phyloP scores from a whole-genome alignment of 1,140 invertebrate genomes.

The Armadillidium nasatum region DNA sequence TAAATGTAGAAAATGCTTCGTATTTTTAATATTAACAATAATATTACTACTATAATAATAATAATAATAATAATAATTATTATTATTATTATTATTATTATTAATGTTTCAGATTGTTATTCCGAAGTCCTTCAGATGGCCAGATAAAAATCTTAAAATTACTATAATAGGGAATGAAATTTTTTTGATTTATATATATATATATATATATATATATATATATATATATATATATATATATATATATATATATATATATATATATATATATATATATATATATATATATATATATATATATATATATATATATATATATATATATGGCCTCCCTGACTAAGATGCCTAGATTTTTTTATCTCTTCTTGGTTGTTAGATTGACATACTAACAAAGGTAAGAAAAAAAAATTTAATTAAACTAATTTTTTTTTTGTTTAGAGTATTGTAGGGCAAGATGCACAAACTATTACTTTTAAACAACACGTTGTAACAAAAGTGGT shows the following conservation, averaged over 20 bases:
- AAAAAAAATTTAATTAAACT: too few relatives aligned
- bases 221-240: neutral
- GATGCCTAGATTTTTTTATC: neutral
- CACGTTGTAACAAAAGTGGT: too few relatives aligned
- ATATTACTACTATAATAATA: too few relatives aligned
- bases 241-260: neutral
- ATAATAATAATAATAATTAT: too few relatives aligned
- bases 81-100: neutral
- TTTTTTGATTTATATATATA: neutral
- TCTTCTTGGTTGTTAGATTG: neutral
- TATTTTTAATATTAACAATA: too few relatives aligned
- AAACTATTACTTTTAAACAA: too few relatives aligned
- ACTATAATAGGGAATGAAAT: slow-evolving; percentile 19
- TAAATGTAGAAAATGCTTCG: too few relatives aligned
- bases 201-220: neutral
- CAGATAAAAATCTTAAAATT: slow-evolving; percentile 16
- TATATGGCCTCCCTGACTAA: too few relatives aligned
- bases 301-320: neutral
- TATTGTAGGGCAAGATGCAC: too few relatives aligned
- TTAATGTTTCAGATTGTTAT: slow-evolving; percentile 18
- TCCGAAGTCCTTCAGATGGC: slow-evolving; percentile 17
- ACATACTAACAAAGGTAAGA: too few relatives aligned
- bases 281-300: neutral
- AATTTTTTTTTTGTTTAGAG: too few relatives aligned
- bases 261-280: neutral